Evolutionary conservation across 2,888 invertebrate species (phyloP), one percentile per base, ranked within the genome.

Genomic region (Fissipunctia ypsillon): DNA sequence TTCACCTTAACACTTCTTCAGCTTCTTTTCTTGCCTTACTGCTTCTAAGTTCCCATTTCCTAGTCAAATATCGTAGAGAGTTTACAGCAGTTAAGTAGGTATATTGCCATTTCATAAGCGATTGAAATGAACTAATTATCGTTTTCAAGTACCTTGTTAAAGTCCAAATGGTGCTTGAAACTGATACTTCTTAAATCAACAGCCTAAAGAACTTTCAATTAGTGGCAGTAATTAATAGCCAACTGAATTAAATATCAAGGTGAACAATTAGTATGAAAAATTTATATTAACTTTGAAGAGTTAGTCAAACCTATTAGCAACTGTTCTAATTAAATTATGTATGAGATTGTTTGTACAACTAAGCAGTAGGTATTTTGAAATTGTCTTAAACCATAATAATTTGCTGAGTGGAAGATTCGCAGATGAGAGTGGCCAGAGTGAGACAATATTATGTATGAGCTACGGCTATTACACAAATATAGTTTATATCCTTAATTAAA

Each of bases 221-320:
- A 72, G n/a, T 83, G 16, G 22, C 41, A 70, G 54, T 78, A 78
- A 83, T 77, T 57, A 81, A 69, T 71, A 56, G 43, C 16, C 54
- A 35, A 45, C 67, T 22, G 22, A 78, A 67, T 54, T 54, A 78
- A 70, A 63, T 50, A 59, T 70, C 57, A 59, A 38, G 65, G 31
- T 41, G 35, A 70, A 70, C 48, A 70, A 70, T 70, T 25, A 45
- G n/a, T 54, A 50, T n/a, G 56, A 35, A 45, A 67, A 56, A 64
- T 25, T 28, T 9, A 65, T 66, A 50, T 50, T 67, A 60, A 59
- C 19, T 71, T 54, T 28, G 35, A 61, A 59, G 43, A 54, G 61
- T 50, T 61, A 64, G 4, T 52, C 57, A 64, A 77, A 67, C 25
- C 59, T 64, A 52, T 66, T 48, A 64, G n/a, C 31, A 57, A 48